A percentile compares a stretch with the other conserved stretches of the same genome.
Conservation (phyloP, 2,888 invertebrate species). For the Leucophenga maculata region DNA sequence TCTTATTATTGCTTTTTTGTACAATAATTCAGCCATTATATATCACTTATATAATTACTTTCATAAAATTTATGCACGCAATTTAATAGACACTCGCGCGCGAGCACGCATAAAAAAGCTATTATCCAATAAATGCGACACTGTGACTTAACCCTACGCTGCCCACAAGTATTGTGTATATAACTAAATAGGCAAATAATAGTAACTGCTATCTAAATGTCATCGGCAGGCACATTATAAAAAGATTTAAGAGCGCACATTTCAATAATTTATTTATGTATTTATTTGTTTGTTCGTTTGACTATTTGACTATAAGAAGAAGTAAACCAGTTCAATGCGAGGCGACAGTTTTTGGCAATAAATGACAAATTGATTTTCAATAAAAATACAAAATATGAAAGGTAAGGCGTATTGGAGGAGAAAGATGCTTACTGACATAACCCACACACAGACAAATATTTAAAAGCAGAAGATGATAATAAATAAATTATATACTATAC, state of each 20-base stretch:
- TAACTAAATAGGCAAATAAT: conserved; percentile 41
- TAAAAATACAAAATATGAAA: conserved; percentile 15
- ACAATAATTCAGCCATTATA: too few relatives aligned
- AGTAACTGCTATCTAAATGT: conserved; percentile 13
- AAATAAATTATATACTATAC: conserved; percentile 9
- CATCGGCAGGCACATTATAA: conserved; percentile 16
- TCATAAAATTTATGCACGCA: too few relatives aligned
- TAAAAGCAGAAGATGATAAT: background rate
- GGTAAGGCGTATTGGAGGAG: background rate
- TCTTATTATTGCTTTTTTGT: conserved; percentile 25
- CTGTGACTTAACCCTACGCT: too few relatives aligned
- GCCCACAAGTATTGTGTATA: conserved; percentile 35
- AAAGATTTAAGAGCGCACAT: conserved; percentile 2
- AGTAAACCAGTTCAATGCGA: background rate
- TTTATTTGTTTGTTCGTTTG: background rate
- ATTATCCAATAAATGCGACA: conserved; percentile 40
- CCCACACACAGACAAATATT: background rate
- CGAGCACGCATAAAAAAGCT: conserved; percentile 35
- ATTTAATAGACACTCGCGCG: too few relatives aligned
- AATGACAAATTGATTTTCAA: conserved; percentile 25
- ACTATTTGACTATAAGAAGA: background rate
- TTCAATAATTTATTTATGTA: too few relatives aligned
- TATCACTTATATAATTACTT: too few relatives aligned
- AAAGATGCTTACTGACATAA: background rate
- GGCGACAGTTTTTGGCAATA: background rate